A percentile compares a stretch with the other conserved stretches of the same genome.
These are phyloP conservation scores for Acanthurus lineatus DNA, from an alignment of 2,797 vertebrate genomes.

Conservation along the genomic window DNA sequence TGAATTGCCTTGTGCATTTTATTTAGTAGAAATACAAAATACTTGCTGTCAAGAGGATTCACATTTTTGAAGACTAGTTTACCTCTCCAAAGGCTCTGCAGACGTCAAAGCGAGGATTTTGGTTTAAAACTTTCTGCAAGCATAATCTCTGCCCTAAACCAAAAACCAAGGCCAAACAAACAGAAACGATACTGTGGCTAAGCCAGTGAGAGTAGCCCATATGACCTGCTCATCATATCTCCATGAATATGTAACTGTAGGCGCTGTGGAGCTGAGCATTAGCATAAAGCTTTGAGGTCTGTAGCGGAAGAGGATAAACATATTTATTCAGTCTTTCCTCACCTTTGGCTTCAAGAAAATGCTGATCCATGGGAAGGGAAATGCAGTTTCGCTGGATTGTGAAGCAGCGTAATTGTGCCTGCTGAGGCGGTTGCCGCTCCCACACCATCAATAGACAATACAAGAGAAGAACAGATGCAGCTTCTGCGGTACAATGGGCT, in stretches of 20 bases:
- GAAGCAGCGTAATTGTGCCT: conserved; percentile 72
- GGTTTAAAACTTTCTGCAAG: conserved; percentile 46
- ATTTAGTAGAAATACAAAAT: too few relatives aligned
- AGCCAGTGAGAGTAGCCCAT: conserved; percentile 33
- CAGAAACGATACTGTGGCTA: conserved; percentile 33
- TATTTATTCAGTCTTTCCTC: conserved; percentile 67
- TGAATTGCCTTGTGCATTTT: too few relatives aligned
- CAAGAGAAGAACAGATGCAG: conserved; percentile 74
- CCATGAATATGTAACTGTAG: conserved; percentile 64
- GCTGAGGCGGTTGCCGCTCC: conserved; percentile 66
- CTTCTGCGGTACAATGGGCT: conserved; percentile 73
- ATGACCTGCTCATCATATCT: conserved; percentile 68
- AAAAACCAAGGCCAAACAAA: conserved; percentile 71
- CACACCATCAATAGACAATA: conserved; percentile 74
- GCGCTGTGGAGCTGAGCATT: conserved; percentile 44
- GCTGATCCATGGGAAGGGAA: conserved; percentile 62
- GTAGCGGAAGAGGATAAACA: conserved; percentile 58
- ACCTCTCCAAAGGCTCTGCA: conserved; percentile 5
- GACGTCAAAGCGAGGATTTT: conserved; percentile 42
- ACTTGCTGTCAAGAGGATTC: too few relatives aligned
- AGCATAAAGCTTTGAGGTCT: conserved; percentile 57
- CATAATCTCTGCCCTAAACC: conserved; percentile 57
- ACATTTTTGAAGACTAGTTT: too few relatives aligned
- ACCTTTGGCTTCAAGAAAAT: conserved; percentile 69
- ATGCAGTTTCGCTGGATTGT: conserved; percentile 60